phyloP scores from a whole-genome alignment of 2,797 vertebrate species.

The Graptemys geographica region DNA sequence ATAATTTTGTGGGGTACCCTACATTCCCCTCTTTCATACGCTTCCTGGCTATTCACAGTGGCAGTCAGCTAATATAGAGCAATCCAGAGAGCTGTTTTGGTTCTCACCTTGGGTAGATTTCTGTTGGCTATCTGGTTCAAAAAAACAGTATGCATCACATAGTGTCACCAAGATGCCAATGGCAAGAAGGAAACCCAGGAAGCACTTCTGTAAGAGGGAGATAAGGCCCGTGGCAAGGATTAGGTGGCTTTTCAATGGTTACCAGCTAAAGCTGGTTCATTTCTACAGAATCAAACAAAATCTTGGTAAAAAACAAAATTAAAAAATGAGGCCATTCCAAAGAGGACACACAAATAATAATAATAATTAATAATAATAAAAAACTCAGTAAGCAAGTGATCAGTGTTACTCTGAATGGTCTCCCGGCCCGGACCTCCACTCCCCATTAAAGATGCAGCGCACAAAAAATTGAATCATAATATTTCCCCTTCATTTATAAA shows the following conservation, averaged over 20 bases:
- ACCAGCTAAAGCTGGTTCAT: background rate
- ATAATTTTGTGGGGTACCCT: background rate
- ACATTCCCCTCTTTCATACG: background rate
- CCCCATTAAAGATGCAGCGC: background rate
- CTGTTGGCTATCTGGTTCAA: accelerated
- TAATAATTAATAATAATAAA: too few relatives aligned
- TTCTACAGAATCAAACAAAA: background rate
- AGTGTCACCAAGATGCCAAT: background rate
- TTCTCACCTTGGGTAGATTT: background rate
- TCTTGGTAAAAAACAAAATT: background rate
- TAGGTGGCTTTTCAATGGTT: background rate
- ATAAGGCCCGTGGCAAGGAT: background rate
- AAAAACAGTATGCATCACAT: background rate
- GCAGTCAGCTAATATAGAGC: background rate
- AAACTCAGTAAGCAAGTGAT: too few relatives aligned
- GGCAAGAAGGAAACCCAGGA: constrained; percentile 26
- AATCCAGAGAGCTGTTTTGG: background rate
- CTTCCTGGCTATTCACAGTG: background rate
- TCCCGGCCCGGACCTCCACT: too few relatives aligned
- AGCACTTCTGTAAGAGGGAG: constrained; percentile 39
- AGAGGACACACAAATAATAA: background rate
- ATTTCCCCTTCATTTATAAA: background rate
- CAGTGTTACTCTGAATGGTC: too few relatives aligned
- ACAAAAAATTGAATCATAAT: background rate
- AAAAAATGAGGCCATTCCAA: background rate